These are phyloP conservation scores for Heliconius ethilla DNA, from an alignment of 2,888 invertebrate genomes.

Conservation along the genomic window DNA sequence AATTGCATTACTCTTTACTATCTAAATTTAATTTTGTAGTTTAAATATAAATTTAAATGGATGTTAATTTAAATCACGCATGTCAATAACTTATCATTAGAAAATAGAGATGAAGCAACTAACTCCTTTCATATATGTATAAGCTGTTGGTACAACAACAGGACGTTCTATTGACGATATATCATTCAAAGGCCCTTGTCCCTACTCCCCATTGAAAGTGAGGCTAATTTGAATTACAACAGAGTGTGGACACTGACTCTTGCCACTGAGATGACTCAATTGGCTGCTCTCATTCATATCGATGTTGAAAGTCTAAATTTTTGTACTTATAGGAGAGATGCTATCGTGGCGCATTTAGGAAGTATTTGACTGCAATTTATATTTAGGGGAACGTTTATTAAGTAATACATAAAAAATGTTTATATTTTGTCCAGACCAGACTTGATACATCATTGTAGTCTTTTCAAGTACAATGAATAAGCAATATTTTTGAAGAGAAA, in stretches of 20 bases:
- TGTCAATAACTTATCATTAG: not conserved
- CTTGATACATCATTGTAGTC: not conserved
- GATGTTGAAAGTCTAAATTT: slow-evolving; percentile 13
- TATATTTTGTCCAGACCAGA: not conserved
- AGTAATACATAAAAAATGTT: not conserved
- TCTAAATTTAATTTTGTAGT: slow-evolving; percentile 2
- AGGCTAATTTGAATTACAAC: slow-evolving; percentile 38
- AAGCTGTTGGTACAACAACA: slow-evolving; percentile 10
- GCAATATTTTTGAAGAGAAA: not conserved
- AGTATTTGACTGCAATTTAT: not conserved
- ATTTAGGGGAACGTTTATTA: not conserved
- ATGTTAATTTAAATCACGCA: not conserved
- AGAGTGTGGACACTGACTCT: slow-evolving; percentile 30
- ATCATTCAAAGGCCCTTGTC: slow-evolving; percentile 24
- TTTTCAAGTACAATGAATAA: not conserved
- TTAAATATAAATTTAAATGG: not conserved
- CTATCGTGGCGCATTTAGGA: not conserved
- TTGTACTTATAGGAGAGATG: not conserved
- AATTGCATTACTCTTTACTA: not conserved
- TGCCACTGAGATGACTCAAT: slow-evolving; percentile 16
- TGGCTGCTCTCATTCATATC: slow-evolving; percentile 7
- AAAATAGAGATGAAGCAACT: not conserved
- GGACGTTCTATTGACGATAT: slow-evolving; percentile 9
- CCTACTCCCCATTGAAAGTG: slow-evolving; percentile 18
- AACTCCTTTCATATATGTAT: not conserved